phyloP scores from a whole-genome alignment of 1,140 invertebrate species.

The Arctopsyche grandis region DNA sequence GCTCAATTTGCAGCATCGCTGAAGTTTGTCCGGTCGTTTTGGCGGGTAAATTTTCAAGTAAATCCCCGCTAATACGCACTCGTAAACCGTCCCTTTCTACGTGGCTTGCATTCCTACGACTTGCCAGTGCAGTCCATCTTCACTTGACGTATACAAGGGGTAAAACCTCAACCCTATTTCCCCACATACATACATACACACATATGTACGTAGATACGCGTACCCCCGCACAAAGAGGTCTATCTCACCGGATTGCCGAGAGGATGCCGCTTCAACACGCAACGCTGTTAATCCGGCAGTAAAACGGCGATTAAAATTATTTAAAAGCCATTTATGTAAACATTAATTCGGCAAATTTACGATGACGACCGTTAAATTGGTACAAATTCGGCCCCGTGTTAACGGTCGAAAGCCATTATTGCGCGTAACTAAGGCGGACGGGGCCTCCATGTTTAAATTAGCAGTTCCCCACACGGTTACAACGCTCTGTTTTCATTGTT shows the following conservation, averaged over 20 bases:
- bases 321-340: constrained; percentile 22
- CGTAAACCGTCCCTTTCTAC: not conserved
- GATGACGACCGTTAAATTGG: constrained; percentile 23
- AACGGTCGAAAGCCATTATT: constrained; percentile 8
- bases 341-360: constrained; percentile 22
- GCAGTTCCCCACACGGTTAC: not conserved
- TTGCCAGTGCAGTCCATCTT: not conserved
- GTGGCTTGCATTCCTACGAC: too few species aligned
- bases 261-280: too few species aligned
- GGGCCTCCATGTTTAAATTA: not conserved
- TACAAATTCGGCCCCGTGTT: constrained; percentile 10
- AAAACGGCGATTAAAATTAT: constrained; percentile 25
- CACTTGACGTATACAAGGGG: not conserved
- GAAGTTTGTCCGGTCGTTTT: not conserved
- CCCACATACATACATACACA: not conserved
- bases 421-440: not conserved
- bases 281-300: not conserved
- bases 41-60: not conserved
- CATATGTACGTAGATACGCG: not conserved
- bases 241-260: too few species aligned
- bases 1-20: too few species aligned
- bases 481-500: not conserved
- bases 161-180: not conserved
- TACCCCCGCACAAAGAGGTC: not conserved
- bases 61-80: not conserved